Base-by-base conservation (phyloP, 2,888 invertebrate genomes). In the Synergus umbraculus region DNA sequence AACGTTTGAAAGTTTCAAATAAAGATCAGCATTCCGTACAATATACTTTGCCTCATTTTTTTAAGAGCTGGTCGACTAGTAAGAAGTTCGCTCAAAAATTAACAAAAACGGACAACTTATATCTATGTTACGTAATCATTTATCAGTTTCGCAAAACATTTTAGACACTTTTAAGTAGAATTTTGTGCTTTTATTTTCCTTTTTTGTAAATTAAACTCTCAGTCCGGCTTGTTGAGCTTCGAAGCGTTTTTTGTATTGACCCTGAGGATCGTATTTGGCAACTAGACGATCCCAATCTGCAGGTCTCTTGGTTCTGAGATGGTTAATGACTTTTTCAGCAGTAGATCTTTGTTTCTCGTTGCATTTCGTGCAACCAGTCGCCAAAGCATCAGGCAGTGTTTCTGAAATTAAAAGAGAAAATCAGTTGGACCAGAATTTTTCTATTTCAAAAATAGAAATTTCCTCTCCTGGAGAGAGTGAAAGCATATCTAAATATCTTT, bases 201-300 rank as follows among this genome's bases (percentile, higher is more conserved):
- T 18, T 46, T 8, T 43, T 43, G 1, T 0, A n/a, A 18, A 41
- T 73, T 12, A 73, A 54, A 12, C 54, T 54, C n/a, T 43, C 7
- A 9, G 10, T 12, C 41, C 9, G 3, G 37, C 80, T 18, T 78
- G 78, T 15, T 78, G 58, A 2, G 83, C 88, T 77, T 93, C 93
- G 79, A 92, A 94, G 60, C 93, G 93, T 83, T 93, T 93, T 88
- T 93, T 93, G 90, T 94, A 94, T 81, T 95, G 94, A 0, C 96
- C 96, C 13, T 94, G 94, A 4, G 96, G 96, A 89, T 96, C 96
- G 93, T 95, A 96, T 85, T 95, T 94, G 22, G 93, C 93, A 9
- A 94, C 88, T 44, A 96, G 92, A 87, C 94, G 94, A 13, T 94
- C 93, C 95, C 96, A 96, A 85, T 96, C 96, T 0, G 93, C 93